A percentile compares a stretch with the other conserved stretches of the same genome.
phyloP scores from a whole-genome alignment of 2,797 vertebrate species.

The Mycteria americana region DNA sequence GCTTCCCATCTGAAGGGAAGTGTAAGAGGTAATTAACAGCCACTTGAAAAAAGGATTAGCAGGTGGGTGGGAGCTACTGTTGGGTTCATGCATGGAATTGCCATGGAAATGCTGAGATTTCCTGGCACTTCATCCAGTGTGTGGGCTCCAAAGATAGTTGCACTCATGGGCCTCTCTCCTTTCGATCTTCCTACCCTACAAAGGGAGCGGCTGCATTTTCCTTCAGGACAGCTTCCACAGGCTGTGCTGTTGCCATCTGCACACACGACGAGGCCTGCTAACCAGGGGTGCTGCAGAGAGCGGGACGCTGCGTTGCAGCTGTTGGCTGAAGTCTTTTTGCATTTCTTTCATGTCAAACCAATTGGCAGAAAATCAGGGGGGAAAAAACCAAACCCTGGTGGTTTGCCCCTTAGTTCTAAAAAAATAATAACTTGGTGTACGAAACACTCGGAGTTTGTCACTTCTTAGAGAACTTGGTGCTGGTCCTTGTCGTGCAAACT shows the following conservation, averaged over 20 bases:
- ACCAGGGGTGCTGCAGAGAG: background rate
- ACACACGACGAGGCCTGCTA: rapidly evolving
- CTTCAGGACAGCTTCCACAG: background rate
- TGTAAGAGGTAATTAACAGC: constrained; percentile 61
- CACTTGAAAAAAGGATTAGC: constrained; percentile 56
- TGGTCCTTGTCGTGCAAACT: background rate
- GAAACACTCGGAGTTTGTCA: background rate
- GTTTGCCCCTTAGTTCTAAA: background rate
- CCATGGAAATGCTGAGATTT: constrained; percentile 66
- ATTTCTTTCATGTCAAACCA: background rate
- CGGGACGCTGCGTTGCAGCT: background rate
- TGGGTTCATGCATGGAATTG: constrained; percentile 61
- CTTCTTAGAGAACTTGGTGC: background rate
- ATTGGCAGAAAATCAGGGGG: background rate
- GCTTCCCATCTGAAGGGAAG: constrained; percentile 50
- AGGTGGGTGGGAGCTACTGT: constrained; percentile 55
- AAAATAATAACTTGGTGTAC: rapidly evolving
- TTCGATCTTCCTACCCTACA: background rate
- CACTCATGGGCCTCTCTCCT: constrained; percentile 22
- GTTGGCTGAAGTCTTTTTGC: background rate
- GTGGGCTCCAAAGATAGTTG: constrained; percentile 48
- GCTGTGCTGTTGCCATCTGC: background rate
- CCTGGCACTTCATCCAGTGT: constrained; percentile 49
- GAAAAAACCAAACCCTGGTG: rapidly evolving
- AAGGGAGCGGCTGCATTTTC: background rate